Evolutionary conservation across 1,140 invertebrate genomes (phyloP), one percentile per base, ranked within the genome.

Genomic region (Ostrea edulis): DNA sequence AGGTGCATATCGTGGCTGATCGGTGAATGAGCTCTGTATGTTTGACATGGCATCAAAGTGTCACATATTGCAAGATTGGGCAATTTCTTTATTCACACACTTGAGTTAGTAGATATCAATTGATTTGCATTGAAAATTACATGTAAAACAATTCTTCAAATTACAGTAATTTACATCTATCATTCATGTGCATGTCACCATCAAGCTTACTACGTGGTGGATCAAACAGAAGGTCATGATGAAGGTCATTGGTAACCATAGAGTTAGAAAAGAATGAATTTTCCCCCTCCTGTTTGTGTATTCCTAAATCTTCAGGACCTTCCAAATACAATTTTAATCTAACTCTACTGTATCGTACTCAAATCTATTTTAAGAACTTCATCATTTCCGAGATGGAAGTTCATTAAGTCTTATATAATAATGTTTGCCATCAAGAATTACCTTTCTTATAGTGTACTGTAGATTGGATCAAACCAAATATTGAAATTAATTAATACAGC

Each of bases 111-210:
- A 17, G 29, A 77, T 29, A 77, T 77, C 68, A 77, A 77, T 77
- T 77, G 25, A 22, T 77, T 77, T 29, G 68, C n/a, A 17, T n/a
- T 62, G n/a, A n/a, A n/a, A 77, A 12, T 77, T 77, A 22, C 14
- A 77, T 5, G 25, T 35, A 25, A 77, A 22, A 62, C 58, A 62
- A 77, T 29, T 77, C 25, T 77, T 77, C 55, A 77, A 77, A 77
- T 77, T 77, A 77, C 68, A 35, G 22, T 77, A 77, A 77, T 35
- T 29, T 29, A 9, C 68, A 77, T 77, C 68, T 29, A 77, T 77
- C 35, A 77, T 77, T 25, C 68, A 77, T 71, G 65, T 20, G 8
- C 65, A 58, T 77, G 68, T 77, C 68, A 77, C 68, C 68, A 77
- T 12, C 68, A 22, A 29, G 68, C 25, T 77, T 77, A 77, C 12